A percentile compares a stretch with the other conserved stretches of the same genome.
Evolutionary conservation across 2,797 vertebrate genomes (phyloP).

Genomic region (Myioborus miniatus): DNA sequence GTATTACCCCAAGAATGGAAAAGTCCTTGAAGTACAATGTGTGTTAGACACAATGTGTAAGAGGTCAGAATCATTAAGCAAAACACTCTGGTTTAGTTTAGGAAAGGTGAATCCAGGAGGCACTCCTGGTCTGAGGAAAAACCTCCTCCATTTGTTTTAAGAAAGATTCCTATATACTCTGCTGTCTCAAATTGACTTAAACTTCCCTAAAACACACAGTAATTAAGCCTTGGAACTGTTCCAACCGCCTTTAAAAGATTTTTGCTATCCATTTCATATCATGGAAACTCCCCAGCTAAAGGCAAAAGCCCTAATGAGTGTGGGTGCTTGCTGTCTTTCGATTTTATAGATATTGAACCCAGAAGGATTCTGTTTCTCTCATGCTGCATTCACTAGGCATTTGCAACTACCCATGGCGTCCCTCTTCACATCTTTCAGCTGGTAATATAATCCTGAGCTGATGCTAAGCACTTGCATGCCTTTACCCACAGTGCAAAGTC

Average conservation of each 20-base stretch:
- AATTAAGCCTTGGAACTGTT: neutral
- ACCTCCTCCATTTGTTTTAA: neutral
- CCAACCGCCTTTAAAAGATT: neutral
- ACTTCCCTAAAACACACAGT: neutral
- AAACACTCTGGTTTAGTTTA: neutral
- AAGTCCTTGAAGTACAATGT: neutral
- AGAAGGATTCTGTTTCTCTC: slow-evolving; percentile 33
- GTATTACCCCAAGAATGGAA: neutral
- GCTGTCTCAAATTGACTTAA: neutral
- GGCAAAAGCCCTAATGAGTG: neutral
- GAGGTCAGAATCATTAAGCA: neutral
- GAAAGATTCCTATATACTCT: neutral
- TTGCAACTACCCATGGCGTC: neutral
- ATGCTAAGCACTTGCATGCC: neutral
- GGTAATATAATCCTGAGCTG: neutral
- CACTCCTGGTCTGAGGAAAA: neutral
- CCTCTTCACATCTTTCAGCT: slow-evolving; percentile 9
- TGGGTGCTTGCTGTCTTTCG: neutral
- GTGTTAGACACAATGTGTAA: neutral
- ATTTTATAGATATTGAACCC: slow-evolving; percentile 40
- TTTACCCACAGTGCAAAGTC: slow-evolving; percentile 20
- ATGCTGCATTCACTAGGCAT: neutral
- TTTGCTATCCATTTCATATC: neutral
- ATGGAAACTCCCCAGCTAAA: neutral
- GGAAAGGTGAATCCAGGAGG: neutral